A percentile compares a stretch with the other conserved stretches of the same genome.
Conservation (phyloP, 2,888 invertebrate species). For the Noctua janthe region DNA sequence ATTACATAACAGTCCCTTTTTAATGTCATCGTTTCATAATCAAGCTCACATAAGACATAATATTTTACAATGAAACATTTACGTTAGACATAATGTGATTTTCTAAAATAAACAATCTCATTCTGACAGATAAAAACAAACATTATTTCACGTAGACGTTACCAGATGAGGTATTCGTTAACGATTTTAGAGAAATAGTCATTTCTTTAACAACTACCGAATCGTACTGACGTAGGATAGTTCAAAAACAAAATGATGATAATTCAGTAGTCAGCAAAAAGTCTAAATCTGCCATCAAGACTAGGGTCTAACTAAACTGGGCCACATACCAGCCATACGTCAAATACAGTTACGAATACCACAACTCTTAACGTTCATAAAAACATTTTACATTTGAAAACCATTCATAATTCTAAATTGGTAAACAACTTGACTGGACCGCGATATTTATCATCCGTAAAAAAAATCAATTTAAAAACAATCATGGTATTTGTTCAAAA, state of each 20-base stretch:
- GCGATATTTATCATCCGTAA: slow-evolving; percentile 73
- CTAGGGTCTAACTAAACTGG: neutral
- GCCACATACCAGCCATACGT: neutral
- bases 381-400: slow-evolving; percentile 67
- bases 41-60: slow-evolving; percentile 50
- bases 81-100: slow-evolving; percentile 49
- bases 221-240: neutral
- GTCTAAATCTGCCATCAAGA: neutral
- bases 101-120: slow-evolving; percentile 59
- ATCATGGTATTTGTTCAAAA: slow-evolving; percentile 51
- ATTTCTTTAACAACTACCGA: neutral
- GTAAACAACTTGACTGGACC: slow-evolving; percentile 79
- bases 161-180: slow-evolving; percentile 37
- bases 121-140: slow-evolving; percentile 55
- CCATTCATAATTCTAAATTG: slow-evolving; percentile 77
- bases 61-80: slow-evolving; percentile 53
- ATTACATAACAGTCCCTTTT: slow-evolving; percentile 59
- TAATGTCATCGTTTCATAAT: slow-evolving; percentile 59
- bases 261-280: neutral
- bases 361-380: slow-evolving; percentile 67
- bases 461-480: slow-evolving; percentile 48
- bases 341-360: slow-evolving; percentile 64
- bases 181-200: slow-evolving; percentile 4
- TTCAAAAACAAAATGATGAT: neutral
- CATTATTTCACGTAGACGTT: slow-evolving; percentile 20